These are phyloP conservation scores for Pentamera pediparva DNA, from an alignment of 53 echinoderm and acorn worm species.

Conservation along the genomic window DNA sequence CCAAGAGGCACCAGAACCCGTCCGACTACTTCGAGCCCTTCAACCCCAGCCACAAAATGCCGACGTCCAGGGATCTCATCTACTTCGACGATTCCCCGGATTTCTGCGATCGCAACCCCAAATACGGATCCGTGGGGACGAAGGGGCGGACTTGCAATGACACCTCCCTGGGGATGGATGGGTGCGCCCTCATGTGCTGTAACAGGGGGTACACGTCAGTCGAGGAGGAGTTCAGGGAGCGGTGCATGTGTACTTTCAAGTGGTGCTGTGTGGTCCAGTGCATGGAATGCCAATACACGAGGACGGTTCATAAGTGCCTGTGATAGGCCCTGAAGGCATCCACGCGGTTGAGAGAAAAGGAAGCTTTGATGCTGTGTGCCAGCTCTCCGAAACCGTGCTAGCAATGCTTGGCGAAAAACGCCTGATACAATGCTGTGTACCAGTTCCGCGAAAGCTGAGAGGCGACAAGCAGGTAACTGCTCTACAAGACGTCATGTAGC, in stretches of 20 bases:
- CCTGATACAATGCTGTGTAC: too few relatives aligned
- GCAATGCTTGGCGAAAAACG: too few relatives aligned
- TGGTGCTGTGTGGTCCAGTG: conserved; percentile 97
- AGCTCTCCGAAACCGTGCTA: too few relatives aligned
- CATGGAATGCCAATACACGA: conserved; percentile 66
- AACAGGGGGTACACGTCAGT: conserved; percentile 63
- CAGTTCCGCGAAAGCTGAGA: too few relatives aligned
- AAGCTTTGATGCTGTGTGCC: too few relatives aligned
- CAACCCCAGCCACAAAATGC: conserved; percentile 83
- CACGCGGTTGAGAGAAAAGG: too few relatives aligned
- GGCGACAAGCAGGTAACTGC: too few relatives aligned
- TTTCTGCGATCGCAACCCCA: conserved; percentile 74
- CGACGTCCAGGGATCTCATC: conserved; percentile 66
- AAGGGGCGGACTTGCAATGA: conserved; percentile 80
- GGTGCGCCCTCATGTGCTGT: conserved; percentile 95
- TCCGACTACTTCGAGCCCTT: conserved; percentile 66
- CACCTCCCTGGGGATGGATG: conserved; percentile 89
- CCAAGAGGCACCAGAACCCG: conserved; percentile 31
- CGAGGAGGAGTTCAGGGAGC: conserved; percentile 60
- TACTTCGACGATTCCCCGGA: conserved; percentile 95
- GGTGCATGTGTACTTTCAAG: conserved; percentile 96
- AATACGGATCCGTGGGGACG: conserved; percentile 64
- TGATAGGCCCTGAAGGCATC: too few relatives aligned
- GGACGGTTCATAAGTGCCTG: conserved; percentile 68
- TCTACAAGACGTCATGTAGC: too few relatives aligned